These are phyloP conservation scores for Spatulosminthurus flaviceps DNA, from an alignment of 2,888 invertebrate species.

Conservation along the genomic window DNA sequence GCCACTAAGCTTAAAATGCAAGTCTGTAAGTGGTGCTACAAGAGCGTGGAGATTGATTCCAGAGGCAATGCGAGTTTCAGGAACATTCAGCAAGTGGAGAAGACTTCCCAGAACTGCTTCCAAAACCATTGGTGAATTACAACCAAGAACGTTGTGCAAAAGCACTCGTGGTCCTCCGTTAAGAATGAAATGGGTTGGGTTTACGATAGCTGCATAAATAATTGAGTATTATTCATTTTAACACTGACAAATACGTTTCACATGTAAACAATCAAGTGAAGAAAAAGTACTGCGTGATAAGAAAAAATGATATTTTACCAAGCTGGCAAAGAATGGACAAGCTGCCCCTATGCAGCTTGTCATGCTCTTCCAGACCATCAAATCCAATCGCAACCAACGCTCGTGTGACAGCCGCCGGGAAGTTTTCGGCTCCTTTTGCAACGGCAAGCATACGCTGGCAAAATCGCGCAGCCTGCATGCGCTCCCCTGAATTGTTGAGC, in stretches of 20 bases:
- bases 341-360: constrained; percentile 83
- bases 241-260: neutral
- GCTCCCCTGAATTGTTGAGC: constrained; percentile 81
- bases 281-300: neutral
- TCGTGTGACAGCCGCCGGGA: constrained; percentile 80
- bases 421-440: constrained; percentile 65
- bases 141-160: constrained; percentile 84
- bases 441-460: constrained; percentile 72
- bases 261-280: no score
- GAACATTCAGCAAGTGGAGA: constrained; percentile 84
- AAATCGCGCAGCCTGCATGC: constrained; percentile 89
- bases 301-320: constrained; percentile 69
- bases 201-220: constrained; percentile 76
- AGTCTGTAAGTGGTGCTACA: constrained; percentile 93
- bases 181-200: constrained; percentile 80
- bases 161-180: constrained; percentile 83
- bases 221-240: neutral
- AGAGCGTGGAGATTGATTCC: constrained; percentile 85
- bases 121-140: constrained; percentile 82
- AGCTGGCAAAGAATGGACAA: constrained; percentile 89
- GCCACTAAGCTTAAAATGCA: constrained; percentile 73
- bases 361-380: constrained; percentile 81
- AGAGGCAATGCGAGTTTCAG: constrained; percentile 78
- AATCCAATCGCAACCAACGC: constrained; percentile 85
- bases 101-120: constrained; percentile 90